Percentiles rank a stretch among this genome's conserved stretches.
phyloP scores from a whole-genome alignment of 2,888 invertebrate species.

The Cryptocephalus moraei region DNA sequence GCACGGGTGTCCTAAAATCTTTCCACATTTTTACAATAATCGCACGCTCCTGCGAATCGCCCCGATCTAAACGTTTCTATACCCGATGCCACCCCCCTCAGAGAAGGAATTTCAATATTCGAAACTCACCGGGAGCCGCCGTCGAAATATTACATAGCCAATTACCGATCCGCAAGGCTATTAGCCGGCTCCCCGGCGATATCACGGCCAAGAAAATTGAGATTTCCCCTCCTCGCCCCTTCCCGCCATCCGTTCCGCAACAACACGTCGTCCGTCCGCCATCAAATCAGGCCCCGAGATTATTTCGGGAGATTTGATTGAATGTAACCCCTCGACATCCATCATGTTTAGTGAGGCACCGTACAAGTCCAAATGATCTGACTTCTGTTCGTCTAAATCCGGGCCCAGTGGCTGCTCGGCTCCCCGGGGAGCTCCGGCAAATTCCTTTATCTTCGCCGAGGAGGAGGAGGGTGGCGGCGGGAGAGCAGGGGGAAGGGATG shows the following conservation, averaged over 20 bases:
- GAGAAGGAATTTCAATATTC: neutral
- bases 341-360: slow-evolving; percentile 24
- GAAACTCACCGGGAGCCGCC: neutral
- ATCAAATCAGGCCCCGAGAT: slow-evolving; percentile 26
- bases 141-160: slow-evolving; percentile 6
- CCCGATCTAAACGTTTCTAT: too few relatives aligned
- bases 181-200: slow-evolving; percentile 7
- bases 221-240: slow-evolving; percentile 6
- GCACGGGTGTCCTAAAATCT: too few relatives aligned
- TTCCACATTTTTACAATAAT: too few relatives aligned
- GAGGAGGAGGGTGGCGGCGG: too few relatives aligned
- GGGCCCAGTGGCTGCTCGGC: slow-evolving; percentile 13
- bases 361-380: slow-evolving; percentile 29
- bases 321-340: slow-evolving; percentile 29
- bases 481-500: too few relatives aligned
- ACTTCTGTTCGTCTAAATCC: slow-evolving; percentile 22
- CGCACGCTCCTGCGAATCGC: too few relatives aligned
- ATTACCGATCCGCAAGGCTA: slow-evolving; percentile 14
- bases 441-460: slow-evolving; percentile 21
- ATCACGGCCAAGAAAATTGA: slow-evolving; percentile 10
- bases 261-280: slow-evolving; percentile 12
- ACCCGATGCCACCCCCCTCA: neutral
- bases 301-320: slow-evolving; percentile 30
- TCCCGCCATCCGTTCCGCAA: slow-evolving; percentile 6
- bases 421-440: slow-evolving; percentile 21